Conservation (phyloP, 2,888 invertebrate species). For the Drosophila merina region DNA sequence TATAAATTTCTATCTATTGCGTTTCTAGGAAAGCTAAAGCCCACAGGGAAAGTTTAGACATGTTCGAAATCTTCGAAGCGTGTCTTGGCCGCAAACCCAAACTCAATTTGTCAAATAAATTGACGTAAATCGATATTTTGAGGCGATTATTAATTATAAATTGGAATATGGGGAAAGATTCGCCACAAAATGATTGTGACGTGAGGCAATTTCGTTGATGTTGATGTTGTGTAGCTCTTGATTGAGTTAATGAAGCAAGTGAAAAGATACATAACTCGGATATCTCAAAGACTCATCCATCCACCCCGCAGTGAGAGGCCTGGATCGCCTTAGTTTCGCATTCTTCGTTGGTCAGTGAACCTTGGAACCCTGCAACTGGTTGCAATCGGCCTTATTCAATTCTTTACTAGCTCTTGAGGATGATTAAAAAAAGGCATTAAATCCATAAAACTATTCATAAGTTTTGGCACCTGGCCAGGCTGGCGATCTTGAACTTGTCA, state of each 20-base stretch:
- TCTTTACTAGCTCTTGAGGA: not conserved
- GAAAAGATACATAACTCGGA: conserved; percentile 9
- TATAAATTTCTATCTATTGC: conserved; percentile 1
- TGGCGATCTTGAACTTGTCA: conserved; percentile 18
- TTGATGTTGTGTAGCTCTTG: conserved; percentile 34
- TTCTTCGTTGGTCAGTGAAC: conserved; percentile 31
- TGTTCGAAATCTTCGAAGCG: conserved; percentile 34
- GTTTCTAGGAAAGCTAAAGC: conserved; percentile 8
- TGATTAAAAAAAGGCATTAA: no score
- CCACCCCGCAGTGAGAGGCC: conserved; percentile 28
- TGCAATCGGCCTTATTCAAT: conserved; percentile 16
- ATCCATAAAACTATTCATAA: no score
- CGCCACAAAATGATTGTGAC: conserved; percentile 32
- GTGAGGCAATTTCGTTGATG: conserved; percentile 38
- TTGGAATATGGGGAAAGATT: conserved; percentile 27
- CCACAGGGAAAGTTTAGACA: conserved; percentile 32
- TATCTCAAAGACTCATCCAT: not conserved
- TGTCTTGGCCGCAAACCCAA: conserved; percentile 28
- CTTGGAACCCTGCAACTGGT: conserved; percentile 37
- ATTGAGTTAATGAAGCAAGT: conserved; percentile 46
- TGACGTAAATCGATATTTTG: conserved; percentile 56
- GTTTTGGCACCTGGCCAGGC: not conserved
- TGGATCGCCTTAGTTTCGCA: conserved; percentile 5
- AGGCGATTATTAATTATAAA: conserved; percentile 57
- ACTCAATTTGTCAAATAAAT: conserved; percentile 53